phyloP scores from a whole-genome alignment of 1,140 invertebrate genomes.

The Polypedilum vanderplanki region DNA sequence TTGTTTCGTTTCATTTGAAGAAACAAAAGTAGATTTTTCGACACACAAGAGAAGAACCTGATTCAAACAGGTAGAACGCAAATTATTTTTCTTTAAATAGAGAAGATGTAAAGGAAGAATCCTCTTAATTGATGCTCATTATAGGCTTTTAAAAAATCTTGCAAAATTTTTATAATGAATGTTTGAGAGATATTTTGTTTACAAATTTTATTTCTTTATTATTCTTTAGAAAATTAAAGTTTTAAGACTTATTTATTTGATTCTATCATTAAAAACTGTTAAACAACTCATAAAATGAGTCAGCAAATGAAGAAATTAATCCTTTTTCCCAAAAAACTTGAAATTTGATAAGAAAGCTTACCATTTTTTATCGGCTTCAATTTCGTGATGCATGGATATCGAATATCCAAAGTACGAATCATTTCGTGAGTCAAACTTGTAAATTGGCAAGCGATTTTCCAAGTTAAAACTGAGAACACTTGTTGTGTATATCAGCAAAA shows the following conservation, averaged over 20 bases:
- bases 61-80: conserved; percentile 16
- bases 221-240: no score
- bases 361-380: conserved; percentile 14
- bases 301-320: no score
- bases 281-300: no score
- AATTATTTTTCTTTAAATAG: conserved; percentile 5
- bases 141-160: not conserved
- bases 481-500: not conserved
- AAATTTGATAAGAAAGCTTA: no score
- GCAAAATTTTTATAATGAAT: no score
- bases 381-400: conserved; percentile 6
- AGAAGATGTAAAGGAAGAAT: conserved; percentile 9
- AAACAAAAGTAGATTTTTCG: conserved; percentile 10
- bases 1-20: not conserved
- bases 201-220: no score
- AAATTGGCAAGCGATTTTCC: conserved; percentile 20
- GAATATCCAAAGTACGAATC: conserved; percentile 24
- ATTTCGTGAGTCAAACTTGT: conserved; percentile 1
- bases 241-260: no score
- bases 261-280: no score
- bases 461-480: not conserved
- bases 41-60: not conserved
- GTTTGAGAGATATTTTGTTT: no score
- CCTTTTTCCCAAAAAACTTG: no score
- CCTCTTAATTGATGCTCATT: not conserved